phyloP scores from a whole-genome alignment of 2,113 vertebrate species.

The Carassius gibelio region DNA sequence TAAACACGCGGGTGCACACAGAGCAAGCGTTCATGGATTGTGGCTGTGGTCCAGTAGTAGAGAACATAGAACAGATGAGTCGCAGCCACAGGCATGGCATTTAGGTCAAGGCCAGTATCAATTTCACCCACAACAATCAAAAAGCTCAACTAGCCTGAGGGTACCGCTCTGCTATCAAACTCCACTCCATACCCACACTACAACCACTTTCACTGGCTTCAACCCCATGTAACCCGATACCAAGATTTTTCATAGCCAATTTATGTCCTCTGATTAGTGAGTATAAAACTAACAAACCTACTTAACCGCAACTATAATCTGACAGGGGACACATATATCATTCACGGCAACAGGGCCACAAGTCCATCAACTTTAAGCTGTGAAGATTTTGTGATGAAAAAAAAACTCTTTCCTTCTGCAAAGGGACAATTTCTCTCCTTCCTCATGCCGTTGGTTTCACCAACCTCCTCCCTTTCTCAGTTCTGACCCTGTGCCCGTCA shows the following conservation, averaged over 20 bases:
- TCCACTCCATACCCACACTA: not conserved
- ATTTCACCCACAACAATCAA: constrained; percentile 56
- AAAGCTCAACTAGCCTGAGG: constrained; percentile 41
- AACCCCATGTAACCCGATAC: not conserved
- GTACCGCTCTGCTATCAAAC: constrained; percentile 29
- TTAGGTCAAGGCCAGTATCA: constrained; percentile 57
- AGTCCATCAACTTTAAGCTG: not conserved
- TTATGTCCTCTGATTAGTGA: not conserved
- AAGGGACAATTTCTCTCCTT: not conserved
- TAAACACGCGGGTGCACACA: constrained; percentile 27
- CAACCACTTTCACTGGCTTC: constrained; percentile 33
- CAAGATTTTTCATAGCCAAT: not conserved
- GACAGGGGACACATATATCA: constrained; percentile 20
- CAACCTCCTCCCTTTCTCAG: constrained; percentile 12
- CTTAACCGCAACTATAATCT: constrained; percentile 17
- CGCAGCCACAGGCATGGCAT: constrained; percentile 48
- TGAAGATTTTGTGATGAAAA: not conserved
- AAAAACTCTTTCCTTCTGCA: not conserved
- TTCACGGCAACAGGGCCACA: not conserved
- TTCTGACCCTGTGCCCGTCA: constrained; percentile 47
- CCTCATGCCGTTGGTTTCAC: constrained; percentile 20
- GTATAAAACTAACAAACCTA: constrained; percentile 18
- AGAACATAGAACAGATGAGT: constrained; percentile 49
- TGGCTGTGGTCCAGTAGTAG: constrained; percentile 50
- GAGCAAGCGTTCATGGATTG: constrained; percentile 17